Percentiles rank a stretch among this genome's conserved stretches.
These are phyloP conservation scores for Brachystomella parvula DNA, from an alignment of 1,140 invertebrate genomes.

Conservation along the genomic window DNA sequence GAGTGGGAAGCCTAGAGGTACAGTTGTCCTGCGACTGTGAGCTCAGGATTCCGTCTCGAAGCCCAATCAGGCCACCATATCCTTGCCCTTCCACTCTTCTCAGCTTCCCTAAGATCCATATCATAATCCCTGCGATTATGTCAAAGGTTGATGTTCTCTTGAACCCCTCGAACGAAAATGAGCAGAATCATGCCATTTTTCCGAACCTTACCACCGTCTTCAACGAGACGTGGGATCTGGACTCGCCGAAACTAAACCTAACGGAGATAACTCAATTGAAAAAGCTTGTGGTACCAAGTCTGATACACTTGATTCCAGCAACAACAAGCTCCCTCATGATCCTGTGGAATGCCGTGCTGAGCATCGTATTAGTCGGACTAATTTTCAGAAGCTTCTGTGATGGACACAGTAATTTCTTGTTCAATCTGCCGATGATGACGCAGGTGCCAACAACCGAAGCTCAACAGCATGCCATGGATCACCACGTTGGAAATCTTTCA, in stretches of 20 bases:
- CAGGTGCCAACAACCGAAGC: too few species aligned
- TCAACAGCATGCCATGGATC: too few species aligned
- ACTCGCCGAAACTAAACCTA: slow-evolving; percentile 1
- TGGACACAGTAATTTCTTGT: too few species aligned
- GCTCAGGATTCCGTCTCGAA: neutral
- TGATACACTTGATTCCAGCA: neutral
- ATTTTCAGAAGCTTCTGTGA: neutral
- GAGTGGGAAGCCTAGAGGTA: neutral
- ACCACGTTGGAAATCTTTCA: too few species aligned
- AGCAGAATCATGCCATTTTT: neutral
- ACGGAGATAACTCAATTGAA: neutral
- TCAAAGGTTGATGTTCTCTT: neutral
- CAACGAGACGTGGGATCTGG: slow-evolving; percentile 4
- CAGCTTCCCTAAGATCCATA: neutral
- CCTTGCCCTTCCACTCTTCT: neutral
- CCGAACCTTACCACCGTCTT: neutral
- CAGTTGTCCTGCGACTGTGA: neutral
- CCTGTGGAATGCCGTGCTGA: neutral
- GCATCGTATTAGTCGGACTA: neutral
- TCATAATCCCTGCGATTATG: neutral
- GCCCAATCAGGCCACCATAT: neutral
- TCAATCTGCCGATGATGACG: too few species aligned
- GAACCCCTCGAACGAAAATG: neutral
- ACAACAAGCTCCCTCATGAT: neutral
- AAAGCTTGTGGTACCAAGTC: neutral